Evolutionary conservation across 2,888 invertebrate genomes (phyloP).

Genomic region (Temnothorax rugatulus): DNA sequence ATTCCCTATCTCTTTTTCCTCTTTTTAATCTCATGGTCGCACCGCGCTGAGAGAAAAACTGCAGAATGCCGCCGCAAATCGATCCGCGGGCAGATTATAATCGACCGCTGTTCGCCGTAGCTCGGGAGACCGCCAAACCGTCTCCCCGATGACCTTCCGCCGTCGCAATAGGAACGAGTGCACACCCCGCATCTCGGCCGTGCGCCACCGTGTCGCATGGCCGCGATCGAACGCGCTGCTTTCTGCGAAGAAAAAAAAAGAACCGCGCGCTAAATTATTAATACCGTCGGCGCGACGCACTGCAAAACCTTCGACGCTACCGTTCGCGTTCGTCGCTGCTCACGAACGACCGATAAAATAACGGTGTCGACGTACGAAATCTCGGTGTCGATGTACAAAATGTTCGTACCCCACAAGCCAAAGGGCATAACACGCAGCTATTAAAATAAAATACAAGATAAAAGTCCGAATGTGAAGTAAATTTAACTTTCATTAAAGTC

Average conservation of each 20-base stretch:
- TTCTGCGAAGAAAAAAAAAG: constrained; percentile 31
- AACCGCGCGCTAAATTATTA: constrained; percentile 47
- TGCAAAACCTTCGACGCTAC: neutral
- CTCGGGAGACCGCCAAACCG: neutral
- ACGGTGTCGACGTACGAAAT: neutral
- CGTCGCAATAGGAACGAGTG: constrained; percentile 31
- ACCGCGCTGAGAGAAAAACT: neutral
- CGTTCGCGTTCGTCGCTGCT: neutral
- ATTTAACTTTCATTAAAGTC: neutral
- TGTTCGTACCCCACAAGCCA: no score
- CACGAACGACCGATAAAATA: neutral
- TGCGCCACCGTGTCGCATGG: neutral
- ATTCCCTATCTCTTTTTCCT: neutral
- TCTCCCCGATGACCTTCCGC: constrained; percentile 38
- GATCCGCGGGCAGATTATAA: constrained; percentile 34
- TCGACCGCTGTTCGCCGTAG: neutral
- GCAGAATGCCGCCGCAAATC: constrained; percentile 26
- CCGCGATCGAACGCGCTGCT: constrained; percentile 46
- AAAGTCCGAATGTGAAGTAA: neutral
- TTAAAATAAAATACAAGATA: neutral
- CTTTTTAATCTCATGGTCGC: neutral
- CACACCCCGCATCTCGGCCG: constrained; percentile 26
- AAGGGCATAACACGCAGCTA: no score
- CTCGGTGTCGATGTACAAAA: neutral
- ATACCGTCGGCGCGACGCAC: constrained; percentile 36